Percentiles rank a stretch among this genome's conserved stretches.
Evolutionary conservation across 1,140 invertebrate genomes (phyloP).

Genomic region (Chymomyza costata): DNA sequence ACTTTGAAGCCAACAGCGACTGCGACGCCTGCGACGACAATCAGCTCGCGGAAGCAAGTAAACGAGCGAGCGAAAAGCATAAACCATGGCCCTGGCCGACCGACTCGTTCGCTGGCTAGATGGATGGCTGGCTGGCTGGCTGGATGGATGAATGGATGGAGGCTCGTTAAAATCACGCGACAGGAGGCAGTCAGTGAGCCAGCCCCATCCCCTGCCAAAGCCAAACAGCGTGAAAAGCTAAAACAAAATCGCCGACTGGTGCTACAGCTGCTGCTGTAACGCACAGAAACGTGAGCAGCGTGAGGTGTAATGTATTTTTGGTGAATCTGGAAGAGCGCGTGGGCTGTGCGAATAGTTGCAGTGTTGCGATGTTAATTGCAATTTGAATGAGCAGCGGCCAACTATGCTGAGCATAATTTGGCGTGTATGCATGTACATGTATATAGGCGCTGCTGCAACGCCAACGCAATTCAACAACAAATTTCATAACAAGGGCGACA

Average conservation of each 20-base stretch:
- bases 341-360: no score
- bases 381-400: slow-evolving; percentile 34
- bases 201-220: slow-evolving; percentile 38
- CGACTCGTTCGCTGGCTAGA: slow-evolving; percentile 1
- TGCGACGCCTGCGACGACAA: slow-evolving; percentile 46
- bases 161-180: slow-evolving; percentile 72
- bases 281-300: no score
- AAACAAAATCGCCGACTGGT: no score
- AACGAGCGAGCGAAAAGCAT: slow-evolving; percentile 62
- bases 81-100: slow-evolving; percentile 53
- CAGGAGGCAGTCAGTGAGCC: slow-evolving; percentile 35
- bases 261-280: no score
- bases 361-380: no score
- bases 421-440: no score
- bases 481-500: slow-evolving; percentile 39
- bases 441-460: no score
- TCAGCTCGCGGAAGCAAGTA: slow-evolving; percentile 65
- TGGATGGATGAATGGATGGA: slow-evolving; percentile 16
- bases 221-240: slow-evolving; percentile 43
- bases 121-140: background rate
- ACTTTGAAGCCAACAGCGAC: slow-evolving; percentile 8
- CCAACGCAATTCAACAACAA: no score
- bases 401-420: no score
- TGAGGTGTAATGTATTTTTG: no score
- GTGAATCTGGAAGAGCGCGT: no score